Evolutionary conservation across 2,888 invertebrate species (phyloP), one percentile per base, ranked within the genome.

Genomic region (Celastrina argiolus): DNA sequence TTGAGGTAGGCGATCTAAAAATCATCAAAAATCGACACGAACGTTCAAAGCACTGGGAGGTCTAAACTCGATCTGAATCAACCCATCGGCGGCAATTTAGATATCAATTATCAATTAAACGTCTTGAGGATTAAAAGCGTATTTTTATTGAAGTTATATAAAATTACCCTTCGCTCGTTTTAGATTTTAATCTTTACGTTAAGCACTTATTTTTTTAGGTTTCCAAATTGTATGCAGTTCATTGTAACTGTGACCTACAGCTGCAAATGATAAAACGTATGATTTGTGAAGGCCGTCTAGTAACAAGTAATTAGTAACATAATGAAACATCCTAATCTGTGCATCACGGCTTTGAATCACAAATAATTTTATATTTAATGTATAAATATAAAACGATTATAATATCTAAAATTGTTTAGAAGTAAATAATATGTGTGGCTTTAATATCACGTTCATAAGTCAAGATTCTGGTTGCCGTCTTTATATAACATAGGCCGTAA

Each of bases 71-170:
- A 36, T 36, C 36, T 10, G 36, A 36, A 51, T 51, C 51, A 1
- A 26, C 26, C 18, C 22, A 6, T 51, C 51, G 26, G 51, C 22
- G 22, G 22, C 22, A 26, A 51, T 51, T 10, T 12, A 51, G 22
- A 51, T 51, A 51, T 22, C 51, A 51, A 51, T 51, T 51, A 51
- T 8, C 12, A 51, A 51, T 51, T 51, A 51, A 14, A 51, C 51
- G 12, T 4, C 12, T 51, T 0, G 8, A 51, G 14, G 18, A 45
- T 51, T 22, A 51, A 26, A 10, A 18, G 16, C 8, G 12, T 45
- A 16, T 16, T 45, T 45, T 45, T 45, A 45, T 22, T 51, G 12
- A 14, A 51, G 22, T 5, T 12, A 18, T 45, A 45, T n/a, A 18
- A 18, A 45, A 10, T 45, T 45, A 3, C 16, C 18, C 18, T 45